These are phyloP conservation scores for Heliconius ismenius DNA, from an alignment of 2,888 invertebrate species.

Conservation along the genomic window DNA sequence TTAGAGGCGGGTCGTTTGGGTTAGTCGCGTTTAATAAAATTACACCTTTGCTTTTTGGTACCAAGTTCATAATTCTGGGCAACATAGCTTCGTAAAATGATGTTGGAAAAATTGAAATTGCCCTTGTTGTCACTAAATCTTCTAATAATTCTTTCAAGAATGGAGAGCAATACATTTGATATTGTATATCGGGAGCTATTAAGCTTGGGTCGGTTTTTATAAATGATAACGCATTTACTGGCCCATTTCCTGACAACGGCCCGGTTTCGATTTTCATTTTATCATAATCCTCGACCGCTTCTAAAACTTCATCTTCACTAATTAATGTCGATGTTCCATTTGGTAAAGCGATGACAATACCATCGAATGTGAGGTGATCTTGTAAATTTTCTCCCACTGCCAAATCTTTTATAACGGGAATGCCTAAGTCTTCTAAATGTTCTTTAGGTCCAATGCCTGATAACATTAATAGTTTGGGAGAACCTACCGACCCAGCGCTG, in stretches of 20 bases:
- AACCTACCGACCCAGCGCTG: slow-evolving; percentile 61
- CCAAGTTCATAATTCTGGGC: slow-evolving; percentile 80
- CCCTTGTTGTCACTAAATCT: slow-evolving; percentile 71
- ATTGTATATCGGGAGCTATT: slow-evolving; percentile 84
- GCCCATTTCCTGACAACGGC: slow-evolving; percentile 79
- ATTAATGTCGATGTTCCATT: slow-evolving; percentile 75
- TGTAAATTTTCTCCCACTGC: slow-evolving; percentile 69
- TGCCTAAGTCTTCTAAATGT: slow-evolving; percentile 55
- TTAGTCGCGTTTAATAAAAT: slow-evolving; percentile 83
- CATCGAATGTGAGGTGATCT: slow-evolving; percentile 69
- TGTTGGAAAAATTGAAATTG: slow-evolving; percentile 71
- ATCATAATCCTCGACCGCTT: slow-evolving; percentile 66
- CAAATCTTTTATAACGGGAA: slow-evolving; percentile 58
- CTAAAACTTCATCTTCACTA: slow-evolving; percentile 59
- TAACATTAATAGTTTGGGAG: slow-evolving; percentile 65
- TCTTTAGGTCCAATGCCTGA: slow-evolving; percentile 67
- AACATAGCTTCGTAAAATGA: slow-evolving; percentile 82
- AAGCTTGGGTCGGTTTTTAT: slow-evolving; percentile 74
- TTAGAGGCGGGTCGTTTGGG: slow-evolving; percentile 85
- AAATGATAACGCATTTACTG: slow-evolving; percentile 80
- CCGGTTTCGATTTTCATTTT: slow-evolving; percentile 62
- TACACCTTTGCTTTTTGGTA: slow-evolving; percentile 83
- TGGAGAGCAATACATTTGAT: slow-evolving; percentile 70
- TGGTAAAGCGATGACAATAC: slow-evolving; percentile 75
- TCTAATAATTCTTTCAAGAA: slow-evolving; percentile 76